These are phyloP conservation scores for Addax nasomaculatus DNA, from an alignment of 2,113 vertebrate species.

Conservation along the genomic window DNA sequence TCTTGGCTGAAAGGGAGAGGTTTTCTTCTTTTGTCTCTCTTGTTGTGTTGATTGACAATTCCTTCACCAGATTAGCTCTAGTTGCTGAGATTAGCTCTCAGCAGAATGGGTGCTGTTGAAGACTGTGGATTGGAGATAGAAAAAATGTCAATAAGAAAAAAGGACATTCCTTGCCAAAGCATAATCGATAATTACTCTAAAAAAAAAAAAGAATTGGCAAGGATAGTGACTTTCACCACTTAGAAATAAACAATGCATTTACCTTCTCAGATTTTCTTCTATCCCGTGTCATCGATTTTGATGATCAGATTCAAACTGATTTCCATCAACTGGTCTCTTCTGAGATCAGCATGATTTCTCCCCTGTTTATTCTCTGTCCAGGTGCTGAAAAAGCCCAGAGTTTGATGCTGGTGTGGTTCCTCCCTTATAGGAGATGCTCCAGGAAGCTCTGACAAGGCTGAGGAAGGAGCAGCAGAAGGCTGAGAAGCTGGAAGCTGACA, in stretches of 20 bases:
- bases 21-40: background rate
- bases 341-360: background rate
- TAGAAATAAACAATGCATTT: background rate
- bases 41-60: background rate
- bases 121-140: background rate
- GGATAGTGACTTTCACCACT: background rate
- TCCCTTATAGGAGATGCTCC: conserved; percentile 34
- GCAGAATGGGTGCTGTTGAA: background rate
- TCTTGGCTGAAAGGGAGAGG: background rate
- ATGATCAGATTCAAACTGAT: background rate
- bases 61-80: background rate
- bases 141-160: background rate
- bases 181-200: background rate
- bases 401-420: background rate
- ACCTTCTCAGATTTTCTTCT: background rate
- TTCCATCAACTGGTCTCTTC: background rate
- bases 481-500: background rate
- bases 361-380: background rate
- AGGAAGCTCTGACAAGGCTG: conserved; percentile 21
- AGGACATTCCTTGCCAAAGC: background rate
- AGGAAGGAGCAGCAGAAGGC: conserved; percentile 30
- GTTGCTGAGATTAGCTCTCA: background rate
- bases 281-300: background rate
- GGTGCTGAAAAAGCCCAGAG: background rate
- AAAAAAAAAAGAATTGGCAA: background rate